Evolutionary conservation across 2,797 vertebrate genomes (phyloP).

Genomic region (Brotogeris chrysoptera): DNA sequence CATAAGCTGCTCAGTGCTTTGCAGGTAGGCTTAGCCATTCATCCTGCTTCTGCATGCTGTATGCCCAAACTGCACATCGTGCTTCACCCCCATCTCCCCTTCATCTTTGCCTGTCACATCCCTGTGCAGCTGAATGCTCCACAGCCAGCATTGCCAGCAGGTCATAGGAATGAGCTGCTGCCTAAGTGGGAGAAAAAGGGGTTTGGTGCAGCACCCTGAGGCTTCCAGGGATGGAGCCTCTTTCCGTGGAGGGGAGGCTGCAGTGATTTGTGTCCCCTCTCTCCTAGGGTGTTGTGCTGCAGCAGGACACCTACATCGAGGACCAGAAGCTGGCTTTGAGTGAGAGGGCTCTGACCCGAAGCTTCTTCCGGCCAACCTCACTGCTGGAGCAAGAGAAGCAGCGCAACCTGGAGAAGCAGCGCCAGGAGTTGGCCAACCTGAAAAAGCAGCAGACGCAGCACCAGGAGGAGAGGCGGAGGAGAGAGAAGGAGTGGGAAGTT

Average conservation of each 20-base stretch:
- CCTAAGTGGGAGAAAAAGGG: background rate
- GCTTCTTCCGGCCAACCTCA: constrained; percentile 81
- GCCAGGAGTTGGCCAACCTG: constrained; percentile 91
- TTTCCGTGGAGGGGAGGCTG: rapidly evolving
- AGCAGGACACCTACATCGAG: constrained; percentile 95
- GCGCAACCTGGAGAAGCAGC: constrained; percentile 94
- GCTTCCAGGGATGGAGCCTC: background rate
- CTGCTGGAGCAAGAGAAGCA: constrained; percentile 97
- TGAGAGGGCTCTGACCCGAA: constrained; percentile 76
- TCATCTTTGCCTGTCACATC: background rate
- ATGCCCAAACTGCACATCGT: rapidly evolving
- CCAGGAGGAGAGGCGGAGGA: constrained; percentile 83
- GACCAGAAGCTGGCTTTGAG: constrained; percentile 90
- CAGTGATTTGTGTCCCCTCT: background rate
- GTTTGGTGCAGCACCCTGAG: background rate
- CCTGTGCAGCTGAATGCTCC: background rate
- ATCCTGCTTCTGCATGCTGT: background rate
- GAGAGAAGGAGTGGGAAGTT: constrained; percentile 86
- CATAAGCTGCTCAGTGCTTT: constrained; percentile 88
- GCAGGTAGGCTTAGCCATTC: constrained; percentile 80
- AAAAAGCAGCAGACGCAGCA: constrained; percentile 90
- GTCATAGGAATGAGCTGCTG: background rate
- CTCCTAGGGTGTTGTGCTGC: constrained; percentile 88
- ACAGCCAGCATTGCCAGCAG: rapidly evolving
- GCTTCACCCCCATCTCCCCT: background rate